Evolutionary conservation across 2,797 vertebrate species (phyloP), one percentile per base, ranked within the genome.

Genomic region (Falco columbarius): DNA sequence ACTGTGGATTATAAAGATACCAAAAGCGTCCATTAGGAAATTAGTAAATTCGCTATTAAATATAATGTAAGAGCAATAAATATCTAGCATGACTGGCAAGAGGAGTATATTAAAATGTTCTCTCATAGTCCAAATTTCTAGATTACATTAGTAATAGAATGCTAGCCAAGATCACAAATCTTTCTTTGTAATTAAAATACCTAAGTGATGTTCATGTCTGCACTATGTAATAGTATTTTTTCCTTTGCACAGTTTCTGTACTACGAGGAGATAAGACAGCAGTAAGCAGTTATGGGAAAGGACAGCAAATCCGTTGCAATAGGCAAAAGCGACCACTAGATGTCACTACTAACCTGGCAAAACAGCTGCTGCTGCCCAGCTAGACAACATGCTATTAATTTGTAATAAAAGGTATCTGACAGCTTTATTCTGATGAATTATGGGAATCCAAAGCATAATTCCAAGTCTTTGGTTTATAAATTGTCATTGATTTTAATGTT

Each of bases 401-500:
- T 97, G 97, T 98, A 98, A 98, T 98, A 98, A 98, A 98, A 98
- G 97, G 97, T 98, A 98, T 98, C 94, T 98, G 98, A 98, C 98
- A 98, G 98, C 98, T 98, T 98, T 98, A 98, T 98, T 98, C 98
- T 97, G 97, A 98, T 98, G 98, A 98, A 98, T 98, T 98, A 98
- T 98, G 97, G 97, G 98, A 98, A 98, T 97, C 97, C 93, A 95
- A 97, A 98, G 97, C 97, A 97, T 98, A 98, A 98, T 98, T 98
- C 97, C 97, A 96, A 97, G 97, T 67, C 97, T 98, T 98, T 98
- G 97, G 97, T 98, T 98, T 98, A 98, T 98, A 98, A 98, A 98
- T 98, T 98, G 98, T 98, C 98, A 98, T 98, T 98, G 98, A 98
- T 98, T 98, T 98, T 98, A 98, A 98, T 98, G 98, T 98, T 98